These are phyloP conservation scores for Megaceryle alcyon DNA, from an alignment of 2,797 vertebrate genomes.

Conservation along the genomic window DNA sequence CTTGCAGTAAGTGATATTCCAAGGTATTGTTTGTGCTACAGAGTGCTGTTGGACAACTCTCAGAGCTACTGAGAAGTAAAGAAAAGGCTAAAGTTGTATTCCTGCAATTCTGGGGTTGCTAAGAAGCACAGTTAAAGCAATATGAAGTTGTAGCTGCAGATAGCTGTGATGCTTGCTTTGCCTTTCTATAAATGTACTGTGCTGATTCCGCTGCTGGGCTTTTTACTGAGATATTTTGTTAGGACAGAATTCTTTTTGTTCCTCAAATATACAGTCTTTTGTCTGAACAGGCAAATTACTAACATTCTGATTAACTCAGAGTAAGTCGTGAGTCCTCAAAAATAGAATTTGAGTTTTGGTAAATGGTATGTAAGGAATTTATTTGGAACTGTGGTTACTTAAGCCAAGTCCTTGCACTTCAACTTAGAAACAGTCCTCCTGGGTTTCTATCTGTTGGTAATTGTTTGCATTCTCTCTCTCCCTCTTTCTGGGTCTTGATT, in stretches of 20 bases:
- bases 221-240: not conserved
- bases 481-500: not conserved
- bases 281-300: not conserved
- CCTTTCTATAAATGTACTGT: not conserved
- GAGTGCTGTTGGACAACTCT: not conserved
- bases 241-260: not conserved
- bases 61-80: not conserved
- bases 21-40: not conserved
- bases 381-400: not conserved
- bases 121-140: not conserved
- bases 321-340: not conserved
- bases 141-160: not conserved
- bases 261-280: not conserved
- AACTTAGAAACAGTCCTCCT: not conserved
- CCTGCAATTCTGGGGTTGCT: not conserved
- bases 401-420: not conserved
- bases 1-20: not conserved
- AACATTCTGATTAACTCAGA: not conserved
- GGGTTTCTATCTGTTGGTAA: not conserved
- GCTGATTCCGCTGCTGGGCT: not conserved
- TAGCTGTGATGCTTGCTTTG: not conserved
- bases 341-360: not conserved
- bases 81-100: not conserved
- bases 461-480: not conserved
- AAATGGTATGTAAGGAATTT: not conserved